Evolutionary conservation across 2,888 invertebrate species (phyloP).

Genomic region (Rhopalosiphum nymphaeae): DNA sequence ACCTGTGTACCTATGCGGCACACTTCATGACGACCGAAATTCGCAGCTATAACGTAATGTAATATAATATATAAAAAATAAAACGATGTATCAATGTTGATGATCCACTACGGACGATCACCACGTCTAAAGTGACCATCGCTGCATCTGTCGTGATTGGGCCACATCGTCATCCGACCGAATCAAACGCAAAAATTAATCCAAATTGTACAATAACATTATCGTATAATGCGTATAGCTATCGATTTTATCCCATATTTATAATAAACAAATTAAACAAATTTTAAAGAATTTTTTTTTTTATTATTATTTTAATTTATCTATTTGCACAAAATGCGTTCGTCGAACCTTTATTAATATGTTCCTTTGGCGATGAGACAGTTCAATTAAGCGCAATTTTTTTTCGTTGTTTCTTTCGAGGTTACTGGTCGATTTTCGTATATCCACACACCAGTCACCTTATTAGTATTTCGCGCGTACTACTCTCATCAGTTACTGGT

Average conservation of each 20-base stretch:
- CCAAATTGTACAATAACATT: not conserved
- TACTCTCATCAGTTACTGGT: not conserved
- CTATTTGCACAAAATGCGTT: not conserved
- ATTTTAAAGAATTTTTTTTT: not conserved
- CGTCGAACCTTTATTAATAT: not conserved
- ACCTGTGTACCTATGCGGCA: too few relatives aligned
- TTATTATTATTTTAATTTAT: not conserved
- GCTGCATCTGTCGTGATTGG: not conserved
- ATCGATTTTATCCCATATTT: not conserved
- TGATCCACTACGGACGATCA: not conserved
- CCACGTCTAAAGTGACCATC: not conserved
- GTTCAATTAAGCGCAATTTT: not conserved
- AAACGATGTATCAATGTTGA: too few relatives aligned
- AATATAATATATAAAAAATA: not conserved
- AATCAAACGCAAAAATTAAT: not conserved
- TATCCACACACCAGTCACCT: not conserved
- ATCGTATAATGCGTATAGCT: not conserved
- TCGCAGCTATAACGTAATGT: not conserved
- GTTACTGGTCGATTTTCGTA: not conserved
- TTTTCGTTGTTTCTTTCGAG: not conserved
- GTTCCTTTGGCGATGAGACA: not conserved
- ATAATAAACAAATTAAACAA: not conserved
- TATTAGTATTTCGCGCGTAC: not conserved
- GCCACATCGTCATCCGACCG: not conserved
- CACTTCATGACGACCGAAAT: not conserved